Base-by-base conservation (phyloP, 2,113 vertebrate genomes). In the Perccottus glenii region DNA sequence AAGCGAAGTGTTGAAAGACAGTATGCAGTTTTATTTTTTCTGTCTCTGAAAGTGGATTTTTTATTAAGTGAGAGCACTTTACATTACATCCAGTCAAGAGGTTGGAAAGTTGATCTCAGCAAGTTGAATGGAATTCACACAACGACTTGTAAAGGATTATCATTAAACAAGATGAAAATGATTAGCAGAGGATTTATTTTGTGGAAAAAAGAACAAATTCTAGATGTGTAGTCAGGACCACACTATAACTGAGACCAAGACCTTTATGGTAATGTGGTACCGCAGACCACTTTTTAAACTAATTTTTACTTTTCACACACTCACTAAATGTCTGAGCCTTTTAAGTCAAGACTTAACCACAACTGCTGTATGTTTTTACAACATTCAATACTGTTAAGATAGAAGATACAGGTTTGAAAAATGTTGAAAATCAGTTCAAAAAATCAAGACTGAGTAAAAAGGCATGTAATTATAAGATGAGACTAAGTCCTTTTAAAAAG, bases 11-110 rank as follows among this genome's bases (percentile, higher is more conserved):
- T 66, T 81, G 88, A 70, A 71, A 66, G 45, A 65, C 55, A 14
- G 58, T 33, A 35, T 47, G 45, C 55, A 45, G 67, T 36, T 70
- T 33, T 32, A 10, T 44, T 46, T 45, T 42, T 43, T 38, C 4
- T 44, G 63, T 50, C 49, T 67, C 86, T 86, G 85, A 83, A 90
- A 90, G 88, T 86, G 77, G 88, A 82, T 27, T 86, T 93, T 85
- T 87, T 77, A 57, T 68, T 90, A 87, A 90, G 81, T 82, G 72
- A 44, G 33, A 82, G 75, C 73, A 75, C 80, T n/a, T 27, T 63
- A 65, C 53, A 50, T 72, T 55, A 59, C 38, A 67, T 67, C 69
- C 66, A 69, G 43, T 33, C 42, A 59, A 35, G 66, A 69, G 45
- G 60, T 53, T 15, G 44, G 53, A 70, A 65, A 73, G 0, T 44